Base-by-base conservation (phyloP, 2,888 invertebrate genomes). In the Iphiclides podalirius region DNA sequence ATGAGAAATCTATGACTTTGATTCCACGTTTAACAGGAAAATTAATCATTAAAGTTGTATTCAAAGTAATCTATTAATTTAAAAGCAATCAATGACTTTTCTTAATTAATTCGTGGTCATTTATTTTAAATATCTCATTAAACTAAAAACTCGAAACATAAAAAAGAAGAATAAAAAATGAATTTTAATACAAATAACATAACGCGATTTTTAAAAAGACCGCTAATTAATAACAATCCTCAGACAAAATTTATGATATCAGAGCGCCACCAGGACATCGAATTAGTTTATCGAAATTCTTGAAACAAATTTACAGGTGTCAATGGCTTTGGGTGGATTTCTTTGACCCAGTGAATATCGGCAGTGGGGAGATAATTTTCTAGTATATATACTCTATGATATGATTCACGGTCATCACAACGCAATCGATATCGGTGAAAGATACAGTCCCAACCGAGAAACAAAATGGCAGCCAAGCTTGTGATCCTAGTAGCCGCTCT, bases 301-400 rank as follows among this genome's bases (percentile, higher is more conserved):
- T 38, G 49, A 37, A 43, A 43, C 38, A 43, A 43, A 34, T 38
- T 48, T 48, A 43, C 38, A 34, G 16, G 38, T 43, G 49, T 49
- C 49, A 43, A 49, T 31, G 43, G 38, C 43, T 49, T 33, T 20
- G 23, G 43, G 31, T 38, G 26, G 23, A 38, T 49, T 20, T 43
- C 42, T 49, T 26, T 38, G 49, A 49, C 37, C 33, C 38, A 26
- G 38, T 49, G 43, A 16, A 38, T 20, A 20, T 62, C 55, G 41
- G 53, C 64, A 70, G 82, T 77, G 82, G 86, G 81, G 80, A 75
- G 54, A 69, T 67, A 63, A 67, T 67, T 68, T 67, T 66, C 63
- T 66, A 64, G 76, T 86, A 87, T 87, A 86, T 76, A 86, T 77
- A 68, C 71, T 60, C 69, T 65, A 71, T 72, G 81, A 76, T 73